A percentile compares a stretch with the other conserved stretches of the same genome.
Conservation (phyloP, 2,113 vertebrate species). For the Sula dactylatra region DNA sequence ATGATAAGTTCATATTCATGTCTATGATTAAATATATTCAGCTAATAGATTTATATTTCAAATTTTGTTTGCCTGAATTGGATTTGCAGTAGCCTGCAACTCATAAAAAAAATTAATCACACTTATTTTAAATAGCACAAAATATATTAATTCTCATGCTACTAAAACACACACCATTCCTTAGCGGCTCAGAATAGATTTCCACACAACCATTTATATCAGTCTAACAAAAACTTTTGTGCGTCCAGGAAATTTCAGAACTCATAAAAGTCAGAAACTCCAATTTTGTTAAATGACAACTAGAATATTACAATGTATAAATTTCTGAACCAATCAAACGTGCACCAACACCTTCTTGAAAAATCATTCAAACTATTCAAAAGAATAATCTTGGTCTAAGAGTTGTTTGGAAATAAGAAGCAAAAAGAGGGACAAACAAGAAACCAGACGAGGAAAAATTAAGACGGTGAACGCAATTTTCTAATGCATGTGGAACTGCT, state of each 20-base stretch:
- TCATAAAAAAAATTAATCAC: conserved; percentile 27
- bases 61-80: conserved; percentile 33
- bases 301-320: not conserved
- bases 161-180: not conserved
- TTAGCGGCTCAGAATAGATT: not conserved
- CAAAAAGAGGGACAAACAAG: not conserved
- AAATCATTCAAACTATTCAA: not conserved
- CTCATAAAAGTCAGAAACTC: not conserved
- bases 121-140: not conserved
- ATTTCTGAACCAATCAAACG: not conserved
- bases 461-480: not conserved
- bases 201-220: not conserved
- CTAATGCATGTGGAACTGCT: not conserved
- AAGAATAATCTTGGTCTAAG: not conserved
- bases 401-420: not conserved
- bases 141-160: not conserved
- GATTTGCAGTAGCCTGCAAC: not conserved
- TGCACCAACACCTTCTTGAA: not conserved
- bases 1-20: not conserved
- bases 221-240: not conserved
- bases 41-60: not conserved
- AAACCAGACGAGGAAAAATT: not conserved
- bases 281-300: not conserved
- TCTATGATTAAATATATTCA: conserved; percentile 30
- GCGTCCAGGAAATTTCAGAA: not conserved